These are phyloP conservation scores for Halcyon leucocephala DNA, from an alignment of 2,797 vertebrate genomes.

Conservation along the genomic window DNA sequence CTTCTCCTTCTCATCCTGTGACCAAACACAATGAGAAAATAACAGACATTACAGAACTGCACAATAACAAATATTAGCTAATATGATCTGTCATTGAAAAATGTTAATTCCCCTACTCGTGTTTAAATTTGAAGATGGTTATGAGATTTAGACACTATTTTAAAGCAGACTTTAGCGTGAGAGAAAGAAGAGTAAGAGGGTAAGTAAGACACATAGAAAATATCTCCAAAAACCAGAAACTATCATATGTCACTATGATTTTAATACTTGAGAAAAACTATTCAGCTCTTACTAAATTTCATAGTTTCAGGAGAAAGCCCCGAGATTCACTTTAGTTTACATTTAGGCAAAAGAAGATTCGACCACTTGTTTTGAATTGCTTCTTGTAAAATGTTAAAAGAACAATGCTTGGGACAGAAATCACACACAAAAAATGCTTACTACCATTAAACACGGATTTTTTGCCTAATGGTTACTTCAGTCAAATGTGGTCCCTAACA, in stretches of 20 bases:
- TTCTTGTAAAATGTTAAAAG: background rate
- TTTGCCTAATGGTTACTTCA: background rate
- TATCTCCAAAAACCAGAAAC: background rate
- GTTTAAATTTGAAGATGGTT: background rate
- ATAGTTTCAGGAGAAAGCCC: background rate
- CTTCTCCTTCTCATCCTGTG: constrained; percentile 85
- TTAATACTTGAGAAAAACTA: background rate
- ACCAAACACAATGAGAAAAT: constrained; percentile 20
- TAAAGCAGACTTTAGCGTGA: background rate
- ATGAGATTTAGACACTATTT: background rate
- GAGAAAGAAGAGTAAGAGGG: background rate
- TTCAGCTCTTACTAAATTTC: background rate
- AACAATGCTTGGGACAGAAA: background rate
- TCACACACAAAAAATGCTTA: background rate
- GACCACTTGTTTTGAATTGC: background rate
- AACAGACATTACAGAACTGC: background rate
- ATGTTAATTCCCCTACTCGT: background rate
- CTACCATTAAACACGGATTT: background rate
- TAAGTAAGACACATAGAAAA: background rate
- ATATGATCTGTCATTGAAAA: background rate
- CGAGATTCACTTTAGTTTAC: background rate
- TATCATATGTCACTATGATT: background rate
- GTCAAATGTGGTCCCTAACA: background rate
- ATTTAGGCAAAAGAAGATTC: background rate
- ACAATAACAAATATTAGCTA: background rate